These are phyloP conservation scores for Orussus abietinus DNA, from an alignment of 1,140 invertebrate species.

Conservation along the genomic window DNA sequence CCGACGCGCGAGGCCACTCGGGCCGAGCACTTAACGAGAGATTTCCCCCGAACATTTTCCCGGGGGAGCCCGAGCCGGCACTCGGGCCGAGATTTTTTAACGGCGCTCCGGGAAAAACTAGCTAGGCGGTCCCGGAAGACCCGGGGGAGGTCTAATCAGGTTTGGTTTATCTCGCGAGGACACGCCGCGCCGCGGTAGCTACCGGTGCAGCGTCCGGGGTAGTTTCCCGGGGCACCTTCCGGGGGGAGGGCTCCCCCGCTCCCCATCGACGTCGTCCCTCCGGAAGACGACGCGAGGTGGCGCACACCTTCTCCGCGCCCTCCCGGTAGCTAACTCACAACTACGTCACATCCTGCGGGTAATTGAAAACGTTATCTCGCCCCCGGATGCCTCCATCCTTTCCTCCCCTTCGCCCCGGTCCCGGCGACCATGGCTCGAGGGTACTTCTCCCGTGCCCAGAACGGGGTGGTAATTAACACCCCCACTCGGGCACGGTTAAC, in stretches of 20 bases:
- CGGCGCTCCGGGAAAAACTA: neutral
- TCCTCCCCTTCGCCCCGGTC: slow-evolving; percentile 20
- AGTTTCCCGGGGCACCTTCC: too few species aligned
- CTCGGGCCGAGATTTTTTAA: slow-evolving; percentile 10
- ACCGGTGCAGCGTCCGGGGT: too few species aligned
- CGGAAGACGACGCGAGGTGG: too few species aligned
- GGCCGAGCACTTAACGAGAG: slow-evolving; percentile 6
- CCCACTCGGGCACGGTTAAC: slow-evolving; percentile 33
- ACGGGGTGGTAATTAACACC: slow-evolving; percentile 48
- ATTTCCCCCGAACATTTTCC: slow-evolving; percentile 17
- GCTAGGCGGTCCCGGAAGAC: too few species aligned
- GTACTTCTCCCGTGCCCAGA: slow-evolving; percentile 21
- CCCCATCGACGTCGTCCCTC: slow-evolving; percentile 8
- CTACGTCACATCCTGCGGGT: slow-evolving; percentile 53
- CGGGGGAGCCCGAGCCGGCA: too few species aligned
- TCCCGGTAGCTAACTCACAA: slow-evolving; percentile 51
- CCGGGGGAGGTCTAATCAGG: slow-evolving; percentile 26
- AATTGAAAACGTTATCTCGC: slow-evolving; percentile 55
- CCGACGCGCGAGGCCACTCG: neutral
- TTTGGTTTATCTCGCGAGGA: slow-evolving; percentile 41
- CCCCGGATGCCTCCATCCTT: slow-evolving; percentile 39
- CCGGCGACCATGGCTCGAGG: slow-evolving; percentile 22
- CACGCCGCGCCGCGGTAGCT: slow-evolving; percentile 33
- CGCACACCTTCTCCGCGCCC: slow-evolving; percentile 24
- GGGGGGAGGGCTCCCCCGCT: slow-evolving; percentile 16